Evolutionary conservation across 2,797 vertebrate species (phyloP).

Genomic region (Hemitrygon akajei): DNA sequence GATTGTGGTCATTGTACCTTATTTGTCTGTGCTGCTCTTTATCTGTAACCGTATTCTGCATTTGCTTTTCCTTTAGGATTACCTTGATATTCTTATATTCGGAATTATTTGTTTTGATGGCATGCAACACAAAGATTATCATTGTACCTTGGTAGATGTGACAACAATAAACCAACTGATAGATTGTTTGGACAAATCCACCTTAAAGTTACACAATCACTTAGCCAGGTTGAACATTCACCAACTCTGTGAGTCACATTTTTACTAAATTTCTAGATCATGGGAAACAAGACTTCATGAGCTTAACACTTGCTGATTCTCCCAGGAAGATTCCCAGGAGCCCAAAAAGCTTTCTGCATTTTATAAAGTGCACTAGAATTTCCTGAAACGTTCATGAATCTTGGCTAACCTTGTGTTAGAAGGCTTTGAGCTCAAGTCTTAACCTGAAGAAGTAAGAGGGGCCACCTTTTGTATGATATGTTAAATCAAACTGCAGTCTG

Average conservation of each 20-base stretch:
- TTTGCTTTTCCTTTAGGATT: too few species aligned
- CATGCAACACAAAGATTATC: too few species aligned
- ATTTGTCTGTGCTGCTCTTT: too few species aligned
- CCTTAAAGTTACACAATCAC: background rate
- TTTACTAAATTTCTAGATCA: background rate
- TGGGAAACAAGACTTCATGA: background rate
- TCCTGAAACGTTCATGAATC: background rate
- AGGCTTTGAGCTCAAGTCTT: background rate
- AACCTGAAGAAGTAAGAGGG: background rate
- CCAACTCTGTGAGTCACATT: background rate
- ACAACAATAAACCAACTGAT: background rate
- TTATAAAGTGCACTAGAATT: background rate
- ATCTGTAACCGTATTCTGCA: too few species aligned
- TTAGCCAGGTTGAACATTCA: background rate
- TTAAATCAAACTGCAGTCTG: background rate
- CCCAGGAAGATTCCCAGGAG: background rate
- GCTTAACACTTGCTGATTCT: background rate
- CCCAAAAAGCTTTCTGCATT: background rate
- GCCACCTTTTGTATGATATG: background rate
- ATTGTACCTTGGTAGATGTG: too few species aligned
- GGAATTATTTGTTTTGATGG: too few species aligned
- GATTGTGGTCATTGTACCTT: too few species aligned
- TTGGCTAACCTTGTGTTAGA: background rate
- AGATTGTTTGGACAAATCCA: background rate
- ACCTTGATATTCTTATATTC: too few species aligned